Evolutionary conservation across 1,140 invertebrate genomes (phyloP).

Genomic region (Lepidurus couesii): DNA sequence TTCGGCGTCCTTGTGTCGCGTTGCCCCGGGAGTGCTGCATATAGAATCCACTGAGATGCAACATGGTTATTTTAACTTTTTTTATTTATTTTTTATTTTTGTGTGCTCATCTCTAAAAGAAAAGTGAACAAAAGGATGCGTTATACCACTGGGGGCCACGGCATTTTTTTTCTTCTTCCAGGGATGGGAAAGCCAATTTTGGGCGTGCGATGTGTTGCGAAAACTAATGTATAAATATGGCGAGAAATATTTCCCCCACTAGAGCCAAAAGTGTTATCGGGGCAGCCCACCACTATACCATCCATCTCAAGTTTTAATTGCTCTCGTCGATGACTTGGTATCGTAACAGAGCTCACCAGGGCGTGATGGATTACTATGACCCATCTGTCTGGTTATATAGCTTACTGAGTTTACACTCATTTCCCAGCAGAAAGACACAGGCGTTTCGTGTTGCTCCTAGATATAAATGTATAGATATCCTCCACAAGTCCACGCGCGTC

Average conservation of each 20-base stretch:
- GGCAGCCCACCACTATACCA: neutral
- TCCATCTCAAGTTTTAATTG: constrained; percentile 22
- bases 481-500: too few species aligned
- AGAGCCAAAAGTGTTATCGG: neutral
- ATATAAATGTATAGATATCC: neutral
- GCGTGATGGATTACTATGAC: constrained; percentile 4
- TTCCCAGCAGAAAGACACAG: neutral
- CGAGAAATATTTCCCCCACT: neutral
- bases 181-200: neutral
- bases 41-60: too few species aligned
- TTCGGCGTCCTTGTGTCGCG: too few species aligned
- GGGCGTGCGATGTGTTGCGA: neutral
- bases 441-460: neutral
- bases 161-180: too few species aligned
- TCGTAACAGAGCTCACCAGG: neutral
- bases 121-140: neutral
- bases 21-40: too few species aligned
- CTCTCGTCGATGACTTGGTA: constrained; percentile 14
- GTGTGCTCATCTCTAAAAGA: neutral
- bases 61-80: too few species aligned
- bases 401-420: constrained; percentile 15
- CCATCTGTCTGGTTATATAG: constrained; percentile 15
- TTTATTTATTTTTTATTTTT: too few species aligned
- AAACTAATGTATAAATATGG: constrained; percentile 22
- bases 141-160: too few species aligned